A percentile compares a stretch with the other conserved stretches of the same genome.
These are phyloP conservation scores for Eulithis prunata DNA, from an alignment of 2,888 invertebrate species.

Conservation along the genomic window DNA sequence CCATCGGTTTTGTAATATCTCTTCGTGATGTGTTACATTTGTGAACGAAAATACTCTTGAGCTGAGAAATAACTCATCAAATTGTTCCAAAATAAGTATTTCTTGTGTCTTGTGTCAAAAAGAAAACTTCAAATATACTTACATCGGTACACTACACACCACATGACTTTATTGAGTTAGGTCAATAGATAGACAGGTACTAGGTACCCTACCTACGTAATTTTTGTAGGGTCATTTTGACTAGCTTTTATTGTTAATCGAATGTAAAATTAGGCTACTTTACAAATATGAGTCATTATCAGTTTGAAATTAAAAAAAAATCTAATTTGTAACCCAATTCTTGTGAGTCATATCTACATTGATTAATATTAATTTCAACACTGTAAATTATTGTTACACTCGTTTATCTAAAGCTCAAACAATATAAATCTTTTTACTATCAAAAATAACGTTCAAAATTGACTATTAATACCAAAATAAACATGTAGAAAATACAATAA, in stretches of 20 bases:
- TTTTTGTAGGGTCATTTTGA: too few relatives aligned
- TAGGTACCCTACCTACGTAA: too few relatives aligned
- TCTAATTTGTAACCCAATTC: slow-evolving; percentile 33
- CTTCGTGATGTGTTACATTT: slow-evolving; percentile 20
- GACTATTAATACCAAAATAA: neutral
- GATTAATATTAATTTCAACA: slow-evolving; percentile 33
- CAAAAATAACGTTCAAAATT: slow-evolving; percentile 6
- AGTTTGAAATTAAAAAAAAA: slow-evolving; percentile 7
- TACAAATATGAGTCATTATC: slow-evolving; percentile 22
- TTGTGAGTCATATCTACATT: slow-evolving; percentile 23
- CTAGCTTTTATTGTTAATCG: too few relatives aligned
- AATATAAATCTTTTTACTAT: slow-evolving; percentile 5
- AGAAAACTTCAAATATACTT: neutral
- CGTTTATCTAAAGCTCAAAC: neutral
- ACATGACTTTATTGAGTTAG: too few relatives aligned
- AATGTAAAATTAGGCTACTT: too few relatives aligned
- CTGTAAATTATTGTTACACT: slow-evolving; percentile 16
- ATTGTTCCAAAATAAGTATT: neutral
- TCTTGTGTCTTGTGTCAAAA: neutral
- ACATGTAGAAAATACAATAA: neutral
- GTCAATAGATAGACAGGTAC: too few relatives aligned
- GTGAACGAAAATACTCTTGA: slow-evolving; percentile 6
- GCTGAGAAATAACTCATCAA: neutral
- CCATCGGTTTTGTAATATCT: slow-evolving; percentile 21
- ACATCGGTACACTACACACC: too few relatives aligned